Base-by-base conservation (phyloP, 2,797 vertebrate genomes). In the Chloroceryle amazona region DNA sequence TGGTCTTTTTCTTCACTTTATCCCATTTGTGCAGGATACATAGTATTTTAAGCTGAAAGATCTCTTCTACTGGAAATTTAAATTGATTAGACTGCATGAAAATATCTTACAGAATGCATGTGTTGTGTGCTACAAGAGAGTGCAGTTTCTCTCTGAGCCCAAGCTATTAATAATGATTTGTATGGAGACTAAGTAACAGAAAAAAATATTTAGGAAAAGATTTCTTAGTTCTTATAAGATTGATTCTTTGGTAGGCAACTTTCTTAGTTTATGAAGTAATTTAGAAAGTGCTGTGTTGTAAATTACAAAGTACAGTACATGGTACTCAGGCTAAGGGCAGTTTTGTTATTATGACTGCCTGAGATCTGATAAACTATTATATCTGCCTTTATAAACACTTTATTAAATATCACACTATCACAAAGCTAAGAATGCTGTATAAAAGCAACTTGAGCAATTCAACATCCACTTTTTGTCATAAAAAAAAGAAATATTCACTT, bases 381-480 rank as follows among this genome's bases (percentile, higher is more conserved):
- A 96, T 94, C 95, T 96, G 86, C 80, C 94, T 97, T 96, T 97
- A 93, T 97, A 98, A 98, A 97, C 93, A 96, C 83, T 97, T 98
- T 96, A 95, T 97, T 98, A 97, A 98, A 95, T 94, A 95, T 97
- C 73, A 80, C 81, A 95, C 70, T 97, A 97, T 94, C 96, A 7
- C 91, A 96, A 96, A 93, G 81, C 28, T 23, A 97, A 96, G 97
- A 97, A 96, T 92, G 94, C 81, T 91, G 55, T 94, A 86, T 93
- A 90, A 96, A 97, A 98, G 93, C 80, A 97, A 89, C 81, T 89
- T 55, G 85, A 94, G 90, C 72, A 73, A 86, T 84, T 93, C 28
- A 52, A 94, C 67, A 94, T 81, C 61, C 86, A 86, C 51, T 93
- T 97, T 96, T 97, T 96, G 92, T 97, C 96, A 97, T 95, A 33